Conservation (phyloP, 1,140 invertebrate genomes). For the Geopemphigus sp. region DNA sequence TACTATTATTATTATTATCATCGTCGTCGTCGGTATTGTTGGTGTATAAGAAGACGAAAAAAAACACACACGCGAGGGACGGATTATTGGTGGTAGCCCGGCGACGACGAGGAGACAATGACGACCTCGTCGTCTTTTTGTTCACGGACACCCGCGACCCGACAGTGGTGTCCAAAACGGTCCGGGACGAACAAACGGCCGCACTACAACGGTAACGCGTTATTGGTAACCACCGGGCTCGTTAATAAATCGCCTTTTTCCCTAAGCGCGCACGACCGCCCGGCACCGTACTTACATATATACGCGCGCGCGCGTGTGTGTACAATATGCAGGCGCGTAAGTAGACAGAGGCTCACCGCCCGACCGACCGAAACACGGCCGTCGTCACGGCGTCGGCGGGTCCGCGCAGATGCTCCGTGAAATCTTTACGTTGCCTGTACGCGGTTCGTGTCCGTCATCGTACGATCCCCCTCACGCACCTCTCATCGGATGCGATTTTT, state of each 20-base stretch:
- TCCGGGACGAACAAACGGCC: neutral
- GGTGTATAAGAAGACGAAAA: constrained; percentile 5
- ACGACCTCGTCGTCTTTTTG: constrained; percentile 33
- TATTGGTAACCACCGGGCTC: constrained; percentile 18
- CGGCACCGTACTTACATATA: neutral
- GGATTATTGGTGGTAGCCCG: constrained; percentile 22
- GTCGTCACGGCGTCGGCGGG: neutral
- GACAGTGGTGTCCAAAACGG: constrained; percentile 22
- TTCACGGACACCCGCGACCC: neutral
- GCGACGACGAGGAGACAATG: no score
- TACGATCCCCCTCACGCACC: no score
- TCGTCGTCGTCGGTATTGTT: constrained; percentile 1
- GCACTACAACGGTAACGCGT: no score
- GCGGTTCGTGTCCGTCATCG: constrained; percentile 27
- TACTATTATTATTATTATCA: constrained; percentile 18
- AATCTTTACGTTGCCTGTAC: neutral
- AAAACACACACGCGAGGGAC: neutral
- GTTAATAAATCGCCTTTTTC: constrained; percentile 1
- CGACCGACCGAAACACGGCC: constrained; percentile 29
- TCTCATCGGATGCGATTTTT: no score
- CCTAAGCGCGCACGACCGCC: neutral
- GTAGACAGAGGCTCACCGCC: neutral
- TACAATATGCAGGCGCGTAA: neutral
- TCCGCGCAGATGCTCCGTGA: constrained; percentile 8
- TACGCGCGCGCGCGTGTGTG: no score